Percentiles rank a stretch among this genome's conserved stretches.
Conservation (phyloP, 1,140 invertebrate species). For the Asobara japonica region DNA sequence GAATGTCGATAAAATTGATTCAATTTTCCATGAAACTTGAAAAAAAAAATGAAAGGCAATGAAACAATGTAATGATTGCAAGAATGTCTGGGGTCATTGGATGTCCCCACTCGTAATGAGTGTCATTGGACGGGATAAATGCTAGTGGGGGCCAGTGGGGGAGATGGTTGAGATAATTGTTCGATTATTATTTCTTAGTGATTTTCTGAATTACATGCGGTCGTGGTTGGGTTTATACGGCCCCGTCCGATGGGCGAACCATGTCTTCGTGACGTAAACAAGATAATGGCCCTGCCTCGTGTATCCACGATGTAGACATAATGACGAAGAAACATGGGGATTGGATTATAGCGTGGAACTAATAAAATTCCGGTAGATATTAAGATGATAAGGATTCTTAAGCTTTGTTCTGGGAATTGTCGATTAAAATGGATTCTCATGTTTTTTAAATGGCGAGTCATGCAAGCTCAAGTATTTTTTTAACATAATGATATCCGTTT, state of each 20-base stretch:
- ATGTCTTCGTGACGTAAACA: conserved; percentile 62
- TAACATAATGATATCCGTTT: too few relatives aligned
- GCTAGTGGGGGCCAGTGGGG: not conserved
- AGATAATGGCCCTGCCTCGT: conserved; percentile 53
- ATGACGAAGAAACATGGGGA: conserved; percentile 48
- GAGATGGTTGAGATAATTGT: conserved; percentile 24
- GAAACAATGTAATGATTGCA: not conserved
- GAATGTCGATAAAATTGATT: not conserved
- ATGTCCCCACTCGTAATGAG: not conserved
- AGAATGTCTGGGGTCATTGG: conserved; percentile 6
- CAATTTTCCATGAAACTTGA: not conserved
- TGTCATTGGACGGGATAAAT: conserved; percentile 3
- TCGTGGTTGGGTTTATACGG: conserved; percentile 28
- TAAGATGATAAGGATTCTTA: not conserved
- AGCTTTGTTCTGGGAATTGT: not conserved
- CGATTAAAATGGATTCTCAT: too few relatives aligned
- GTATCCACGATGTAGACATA: conserved; percentile 57
- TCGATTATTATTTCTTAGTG: conserved; percentile 60
- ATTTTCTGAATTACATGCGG: conserved; percentile 58
- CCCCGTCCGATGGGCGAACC: conserved; percentile 31
- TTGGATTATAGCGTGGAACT: conserved; percentile 48
- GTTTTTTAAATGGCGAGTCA: too few relatives aligned
- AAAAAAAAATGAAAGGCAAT: not conserved
- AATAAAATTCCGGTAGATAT: conserved; percentile 13
- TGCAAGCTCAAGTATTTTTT: conserved; percentile 25